Evolutionary conservation across 2,888 invertebrate species (phyloP).

Genomic region (Cerastis rubricosa): DNA sequence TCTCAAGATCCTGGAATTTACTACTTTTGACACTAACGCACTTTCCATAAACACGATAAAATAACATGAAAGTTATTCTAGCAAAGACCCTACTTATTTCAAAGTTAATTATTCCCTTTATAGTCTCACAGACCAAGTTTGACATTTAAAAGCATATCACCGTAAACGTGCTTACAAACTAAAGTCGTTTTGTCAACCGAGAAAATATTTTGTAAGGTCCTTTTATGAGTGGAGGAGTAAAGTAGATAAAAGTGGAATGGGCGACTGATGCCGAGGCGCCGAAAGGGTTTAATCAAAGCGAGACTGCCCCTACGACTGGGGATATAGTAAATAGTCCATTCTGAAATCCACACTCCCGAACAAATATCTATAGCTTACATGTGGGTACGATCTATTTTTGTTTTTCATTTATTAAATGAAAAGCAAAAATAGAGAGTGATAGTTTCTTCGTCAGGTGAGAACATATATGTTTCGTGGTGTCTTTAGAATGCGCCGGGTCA

Average conservation of each 20-base stretch:
- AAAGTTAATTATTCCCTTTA: conserved; percentile 56
- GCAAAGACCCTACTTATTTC: conserved; percentile 41
- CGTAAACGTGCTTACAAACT: conserved; percentile 56
- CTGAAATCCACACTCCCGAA: conserved; percentile 64
- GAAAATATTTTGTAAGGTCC: conserved; percentile 78
- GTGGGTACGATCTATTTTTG: conserved; percentile 33
- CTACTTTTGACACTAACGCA: conserved; percentile 9
- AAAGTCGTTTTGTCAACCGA: conserved; percentile 64
- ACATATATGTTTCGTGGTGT: neutral
- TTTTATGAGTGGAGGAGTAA: conserved; percentile 77
- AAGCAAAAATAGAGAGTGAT: neutral
- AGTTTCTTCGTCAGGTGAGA: conserved; percentile 12
- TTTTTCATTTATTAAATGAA: conserved; percentile 39
- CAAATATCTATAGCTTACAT: conserved; percentile 56
- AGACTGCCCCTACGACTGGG: conserved; percentile 77
- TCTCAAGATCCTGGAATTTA: neutral
- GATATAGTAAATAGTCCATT: conserved; percentile 79
- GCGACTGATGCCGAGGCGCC: conserved; percentile 75
- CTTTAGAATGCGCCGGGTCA: neutral
- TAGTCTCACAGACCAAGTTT: conserved; percentile 49
- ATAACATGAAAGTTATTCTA: conserved; percentile 37
- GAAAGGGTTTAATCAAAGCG: conserved; percentile 87
- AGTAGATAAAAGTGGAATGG: conserved; percentile 82
- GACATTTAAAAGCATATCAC: conserved; percentile 60
- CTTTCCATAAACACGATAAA: conserved; percentile 19